Conservation (phyloP, 2,113 vertebrate species). For the Ceratotherium simum region DNA sequence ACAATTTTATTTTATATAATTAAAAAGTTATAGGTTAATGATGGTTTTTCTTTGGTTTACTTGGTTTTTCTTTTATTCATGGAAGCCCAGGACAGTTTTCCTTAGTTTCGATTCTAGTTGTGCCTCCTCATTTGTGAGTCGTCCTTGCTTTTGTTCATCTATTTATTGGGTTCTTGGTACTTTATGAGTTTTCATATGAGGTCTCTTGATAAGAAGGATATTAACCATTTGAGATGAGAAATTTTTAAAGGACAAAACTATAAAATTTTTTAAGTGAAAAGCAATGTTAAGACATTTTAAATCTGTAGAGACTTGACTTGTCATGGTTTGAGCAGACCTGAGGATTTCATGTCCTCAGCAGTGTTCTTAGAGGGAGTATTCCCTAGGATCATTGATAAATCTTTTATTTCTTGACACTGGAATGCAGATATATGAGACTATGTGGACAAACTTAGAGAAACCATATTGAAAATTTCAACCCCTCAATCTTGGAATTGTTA, state of each 20-base stretch:
- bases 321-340: neutral
- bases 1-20: conserved; percentile 47
- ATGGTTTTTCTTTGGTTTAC: neutral
- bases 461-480: neutral
- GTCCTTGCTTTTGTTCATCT: neutral
- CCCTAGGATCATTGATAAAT: neutral
- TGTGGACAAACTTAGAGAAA: neutral
- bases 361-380: neutral
- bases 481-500: neutral
- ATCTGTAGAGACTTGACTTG: neutral
- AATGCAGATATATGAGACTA: neutral
- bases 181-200: neutral
- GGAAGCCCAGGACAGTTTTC: neutral
- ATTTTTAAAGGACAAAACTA: neutral
- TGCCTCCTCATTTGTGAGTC: neutral
- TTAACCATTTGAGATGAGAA: neutral
- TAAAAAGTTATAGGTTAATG: conserved; percentile 1
- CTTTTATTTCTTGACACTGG: neutral
- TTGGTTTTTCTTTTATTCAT: conserved; percentile 20
- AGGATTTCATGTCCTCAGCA: neutral
- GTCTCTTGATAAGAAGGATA: neutral
- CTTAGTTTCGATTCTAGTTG: neutral
- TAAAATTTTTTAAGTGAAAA: neutral
- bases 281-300: neutral
- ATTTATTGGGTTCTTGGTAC: neutral